Evolutionary conservation across 2,113 vertebrate genomes (phyloP).

Genomic region (Maccullochella peelii): DNA sequence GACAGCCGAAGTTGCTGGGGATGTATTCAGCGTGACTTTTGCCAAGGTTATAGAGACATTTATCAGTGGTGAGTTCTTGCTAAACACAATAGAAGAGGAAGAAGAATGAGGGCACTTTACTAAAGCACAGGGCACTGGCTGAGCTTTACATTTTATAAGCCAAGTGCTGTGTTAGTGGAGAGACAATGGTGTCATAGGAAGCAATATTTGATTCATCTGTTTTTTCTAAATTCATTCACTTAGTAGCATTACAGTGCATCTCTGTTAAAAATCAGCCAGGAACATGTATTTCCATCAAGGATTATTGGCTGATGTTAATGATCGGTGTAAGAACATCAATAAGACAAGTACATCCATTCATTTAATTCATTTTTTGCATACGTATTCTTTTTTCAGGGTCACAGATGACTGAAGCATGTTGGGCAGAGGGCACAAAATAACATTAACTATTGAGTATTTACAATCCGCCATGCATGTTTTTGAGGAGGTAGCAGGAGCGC

Average conservation of each 20-base stretch:
- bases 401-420: background rate
- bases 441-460: slow-evolving; percentile 24
- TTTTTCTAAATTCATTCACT: slow-evolving; percentile 12
- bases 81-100: slow-evolving; percentile 53
- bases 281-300: background rate
- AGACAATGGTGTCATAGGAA: background rate
- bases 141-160: slow-evolving; percentile 27
- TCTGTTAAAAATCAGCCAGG: background rate
- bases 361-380: slow-evolving; percentile 4
- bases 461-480: slow-evolving; percentile 15
- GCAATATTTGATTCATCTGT: background rate
- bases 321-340: slow-evolving; percentile 37
- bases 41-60: slow-evolving; percentile 72
- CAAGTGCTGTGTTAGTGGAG: background rate
- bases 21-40: slow-evolving; percentile 67
- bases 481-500: background rate
- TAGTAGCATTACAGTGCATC: background rate
- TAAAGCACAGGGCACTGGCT: slow-evolving; percentile 30
- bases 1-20: slow-evolving; percentile 59
- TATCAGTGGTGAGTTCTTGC: slow-evolving; percentile 54
- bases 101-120: slow-evolving; percentile 43
- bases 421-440: background rate
- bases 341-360: slow-evolving; percentile 4
- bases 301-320: slow-evolving; percentile 20
- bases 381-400: slow-evolving; percentile 2